Conservation (phyloP, 2,888 invertebrate genomes). For the Nematopogon swammerdamellus region DNA sequence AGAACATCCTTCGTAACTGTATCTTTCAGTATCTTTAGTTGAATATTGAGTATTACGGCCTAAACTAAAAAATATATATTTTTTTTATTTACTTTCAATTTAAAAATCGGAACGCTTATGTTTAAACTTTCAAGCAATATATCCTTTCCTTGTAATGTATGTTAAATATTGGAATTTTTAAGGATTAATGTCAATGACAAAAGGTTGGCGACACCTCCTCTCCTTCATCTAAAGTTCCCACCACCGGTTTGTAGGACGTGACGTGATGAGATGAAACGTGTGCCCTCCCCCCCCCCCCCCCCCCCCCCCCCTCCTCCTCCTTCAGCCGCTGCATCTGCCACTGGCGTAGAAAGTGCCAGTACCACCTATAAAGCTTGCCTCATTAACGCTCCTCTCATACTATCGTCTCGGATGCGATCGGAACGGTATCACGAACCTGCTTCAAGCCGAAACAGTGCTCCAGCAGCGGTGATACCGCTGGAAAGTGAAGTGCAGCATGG, state of each 20-base stretch:
- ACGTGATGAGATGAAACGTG: not conserved
- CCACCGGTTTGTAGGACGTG: not conserved
- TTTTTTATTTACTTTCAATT: no score
- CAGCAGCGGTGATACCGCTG: not conserved
- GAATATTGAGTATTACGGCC: no score
- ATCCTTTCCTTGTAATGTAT: no score
- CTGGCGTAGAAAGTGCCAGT: not conserved
- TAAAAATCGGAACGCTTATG: no score
- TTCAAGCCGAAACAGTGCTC: not conserved
- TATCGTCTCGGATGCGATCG: not conserved
- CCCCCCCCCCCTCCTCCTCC: not conserved
- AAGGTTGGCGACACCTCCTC: not conserved
- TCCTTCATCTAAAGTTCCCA: not conserved
- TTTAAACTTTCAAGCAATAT: no score
- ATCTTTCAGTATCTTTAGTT: no score
- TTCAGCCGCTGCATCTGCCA: not conserved
- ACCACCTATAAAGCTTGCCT: not conserved
- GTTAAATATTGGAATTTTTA: no score
- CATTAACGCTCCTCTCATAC: not conserved
- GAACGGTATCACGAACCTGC: not conserved
- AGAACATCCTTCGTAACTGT: no score
- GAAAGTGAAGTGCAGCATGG: conserved; percentile 51
- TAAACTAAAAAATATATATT: no score
- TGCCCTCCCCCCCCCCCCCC: not conserved
- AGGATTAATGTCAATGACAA: no score